A percentile compares a stretch with the other conserved stretches of the same genome.
Conservation (phyloP, 2,113 vertebrate species). For the Micromys minutus region DNA sequence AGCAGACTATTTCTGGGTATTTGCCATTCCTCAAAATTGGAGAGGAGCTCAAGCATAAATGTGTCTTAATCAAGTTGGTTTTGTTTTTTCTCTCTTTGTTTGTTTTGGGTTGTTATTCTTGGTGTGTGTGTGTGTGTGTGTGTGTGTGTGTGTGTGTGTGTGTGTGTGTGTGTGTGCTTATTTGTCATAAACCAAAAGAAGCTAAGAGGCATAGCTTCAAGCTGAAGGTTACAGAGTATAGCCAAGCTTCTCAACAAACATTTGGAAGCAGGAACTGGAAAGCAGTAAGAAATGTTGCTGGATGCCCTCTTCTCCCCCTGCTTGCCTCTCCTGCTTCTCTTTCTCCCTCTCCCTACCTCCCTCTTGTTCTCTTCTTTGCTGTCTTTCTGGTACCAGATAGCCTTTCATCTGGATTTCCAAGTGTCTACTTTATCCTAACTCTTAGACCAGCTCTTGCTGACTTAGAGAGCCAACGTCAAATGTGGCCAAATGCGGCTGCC, state of each 20-base stretch:
- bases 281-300: not conserved
- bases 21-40: not conserved
- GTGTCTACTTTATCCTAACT: not conserved
- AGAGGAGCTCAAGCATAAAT: not conserved
- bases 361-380: not conserved
- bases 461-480: constrained; percentile 45
- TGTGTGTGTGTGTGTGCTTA: no score
- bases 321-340: not conserved
- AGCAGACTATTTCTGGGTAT: not conserved
- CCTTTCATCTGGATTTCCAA: constrained; percentile 12
- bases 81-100: not conserved
- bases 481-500: not conserved
- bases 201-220: not conserved
- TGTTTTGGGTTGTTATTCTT: not conserved
- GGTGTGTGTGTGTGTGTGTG: not conserved
- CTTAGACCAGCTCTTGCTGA: not conserved
- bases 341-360: not conserved
- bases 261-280: not conserved
- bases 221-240: not conserved
- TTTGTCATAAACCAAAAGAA: not conserved
- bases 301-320: rapidly evolving
- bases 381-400: constrained; percentile 11
- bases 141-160: no score
- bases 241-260: not conserved
- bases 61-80: constrained; percentile 17